These are phyloP conservation scores for Centrocercus urophasianus DNA, from an alignment of 2,113 vertebrate species.

Conservation along the genomic window DNA sequence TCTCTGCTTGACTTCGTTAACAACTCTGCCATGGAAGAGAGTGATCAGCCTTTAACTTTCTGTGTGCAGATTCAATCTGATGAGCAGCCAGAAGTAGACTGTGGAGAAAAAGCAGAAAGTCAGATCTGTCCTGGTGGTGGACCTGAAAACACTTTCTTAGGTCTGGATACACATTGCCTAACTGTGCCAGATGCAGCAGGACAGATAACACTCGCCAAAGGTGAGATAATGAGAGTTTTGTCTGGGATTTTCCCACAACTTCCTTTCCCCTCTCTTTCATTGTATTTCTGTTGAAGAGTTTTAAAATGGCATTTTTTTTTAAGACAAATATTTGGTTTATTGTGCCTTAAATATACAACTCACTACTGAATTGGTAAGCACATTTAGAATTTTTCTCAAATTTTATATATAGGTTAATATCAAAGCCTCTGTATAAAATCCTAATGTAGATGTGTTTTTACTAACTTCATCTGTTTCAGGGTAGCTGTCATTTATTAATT, in stretches of 20 bases:
- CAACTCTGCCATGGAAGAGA: conserved; percentile 67
- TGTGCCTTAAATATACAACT: neutral
- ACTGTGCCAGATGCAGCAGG: conserved; percentile 16
- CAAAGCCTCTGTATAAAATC: neutral
- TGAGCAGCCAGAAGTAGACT: neutral
- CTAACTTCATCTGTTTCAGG: neutral
- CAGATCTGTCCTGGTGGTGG: neutral
- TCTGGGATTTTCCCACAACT: neutral
- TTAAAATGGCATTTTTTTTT: neutral
- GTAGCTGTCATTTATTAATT: neutral
- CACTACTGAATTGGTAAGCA: neutral
- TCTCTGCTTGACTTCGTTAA: conserved; percentile 84
- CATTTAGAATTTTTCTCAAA: neutral
- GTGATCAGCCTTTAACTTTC: conserved; percentile 75
- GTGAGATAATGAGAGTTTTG: conserved; percentile 57
- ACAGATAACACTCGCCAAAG: conserved; percentile 61
- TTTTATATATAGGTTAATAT: neutral
- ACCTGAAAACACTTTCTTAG: conserved; percentile 46
- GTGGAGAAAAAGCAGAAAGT: conserved; percentile 10
- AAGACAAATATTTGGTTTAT: neutral
- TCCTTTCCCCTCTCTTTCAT: neutral
- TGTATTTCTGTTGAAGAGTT: neutral
- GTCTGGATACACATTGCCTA: conserved; percentile 54
- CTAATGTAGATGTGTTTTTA: neutral
- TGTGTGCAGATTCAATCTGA: conserved; percentile 77